These are phyloP conservation scores for Tupaia chinensis DNA, from an alignment of 2,113 vertebrate species.

Conservation along the genomic window DNA sequence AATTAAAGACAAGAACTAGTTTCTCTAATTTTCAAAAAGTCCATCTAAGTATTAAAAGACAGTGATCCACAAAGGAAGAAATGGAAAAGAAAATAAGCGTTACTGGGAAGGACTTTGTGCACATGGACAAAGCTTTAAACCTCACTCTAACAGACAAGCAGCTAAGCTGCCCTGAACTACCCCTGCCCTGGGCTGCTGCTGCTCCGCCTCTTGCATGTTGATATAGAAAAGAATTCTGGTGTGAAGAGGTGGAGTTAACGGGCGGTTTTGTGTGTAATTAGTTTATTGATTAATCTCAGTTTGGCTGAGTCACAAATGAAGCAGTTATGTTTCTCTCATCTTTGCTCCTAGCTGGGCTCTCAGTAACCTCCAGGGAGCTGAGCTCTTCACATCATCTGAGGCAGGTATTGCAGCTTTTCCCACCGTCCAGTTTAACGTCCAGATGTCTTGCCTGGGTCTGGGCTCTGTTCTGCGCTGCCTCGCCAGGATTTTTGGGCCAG, in stretches of 20 bases:
- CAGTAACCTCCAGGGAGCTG: neutral
- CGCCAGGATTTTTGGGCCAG: neutral
- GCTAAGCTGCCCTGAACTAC: neutral
- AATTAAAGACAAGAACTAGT: neutral
- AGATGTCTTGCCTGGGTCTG: neutral
- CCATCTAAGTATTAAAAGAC: neutral
- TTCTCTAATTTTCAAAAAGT: neutral
- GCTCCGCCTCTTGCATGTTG: neutral
- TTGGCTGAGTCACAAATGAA: neutral
- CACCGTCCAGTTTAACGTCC: rapidly evolving
- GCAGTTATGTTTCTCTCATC: neutral
- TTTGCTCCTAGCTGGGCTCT: neutral
- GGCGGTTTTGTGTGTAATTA: neutral
- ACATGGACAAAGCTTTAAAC: neutral
- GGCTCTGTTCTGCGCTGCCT: neutral
- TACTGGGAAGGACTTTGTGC: neutral
- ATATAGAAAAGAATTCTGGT: neutral
- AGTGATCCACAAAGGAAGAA: neutral
- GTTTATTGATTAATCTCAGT: neutral
- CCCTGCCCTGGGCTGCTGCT: neutral
- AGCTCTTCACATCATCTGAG: too few relatives aligned
- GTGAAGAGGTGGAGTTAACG: neutral
- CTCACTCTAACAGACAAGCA: neutral
- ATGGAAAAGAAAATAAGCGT: neutral
- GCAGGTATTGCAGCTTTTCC: neutral